phyloP scores from a whole-genome alignment of 2,113 vertebrate genomes.

The Oryzias javanicus region DNA sequence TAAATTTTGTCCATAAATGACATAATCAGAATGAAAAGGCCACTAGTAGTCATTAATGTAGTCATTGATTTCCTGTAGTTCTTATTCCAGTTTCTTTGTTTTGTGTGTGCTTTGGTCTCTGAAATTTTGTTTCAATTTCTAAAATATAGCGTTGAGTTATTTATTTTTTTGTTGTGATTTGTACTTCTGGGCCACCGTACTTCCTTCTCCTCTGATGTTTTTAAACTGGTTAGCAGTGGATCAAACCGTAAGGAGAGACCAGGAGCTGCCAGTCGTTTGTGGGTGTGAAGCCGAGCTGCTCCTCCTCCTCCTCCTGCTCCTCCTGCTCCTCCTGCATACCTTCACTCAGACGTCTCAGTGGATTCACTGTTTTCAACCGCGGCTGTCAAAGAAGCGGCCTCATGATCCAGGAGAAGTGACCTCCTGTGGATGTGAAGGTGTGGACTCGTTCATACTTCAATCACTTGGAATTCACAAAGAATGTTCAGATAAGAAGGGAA shows the following conservation, averaged over 20 bases:
- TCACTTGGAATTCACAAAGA: not conserved
- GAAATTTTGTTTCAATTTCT: too few species aligned
- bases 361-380: constrained; percentile 37
- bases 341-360: constrained; percentile 25
- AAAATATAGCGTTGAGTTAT: too few species aligned
- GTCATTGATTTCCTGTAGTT: too few species aligned
- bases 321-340: constrained; percentile 38
- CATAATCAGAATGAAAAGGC: too few species aligned
- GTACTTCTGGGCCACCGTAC: constrained; percentile 22
- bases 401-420: constrained; percentile 1
- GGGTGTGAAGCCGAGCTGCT: constrained; percentile 47
- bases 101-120: too few species aligned
- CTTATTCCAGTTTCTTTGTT: too few species aligned
- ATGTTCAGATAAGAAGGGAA: not conserved
- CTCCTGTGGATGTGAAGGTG: constrained; percentile 19
- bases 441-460: constrained; percentile 10
- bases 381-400: constrained; percentile 29
- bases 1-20: too few species aligned
- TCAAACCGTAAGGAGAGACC: constrained; percentile 58
- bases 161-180: too few species aligned
- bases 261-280: constrained; percentile 50
- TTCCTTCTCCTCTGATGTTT: constrained; percentile 23
- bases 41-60: too few species aligned
- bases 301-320: constrained; percentile 39
- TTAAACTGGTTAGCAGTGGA: constrained; percentile 58